Evolutionary conservation across 2,888 invertebrate species (phyloP).

Genomic region (Trichopria drosophilae): DNA sequence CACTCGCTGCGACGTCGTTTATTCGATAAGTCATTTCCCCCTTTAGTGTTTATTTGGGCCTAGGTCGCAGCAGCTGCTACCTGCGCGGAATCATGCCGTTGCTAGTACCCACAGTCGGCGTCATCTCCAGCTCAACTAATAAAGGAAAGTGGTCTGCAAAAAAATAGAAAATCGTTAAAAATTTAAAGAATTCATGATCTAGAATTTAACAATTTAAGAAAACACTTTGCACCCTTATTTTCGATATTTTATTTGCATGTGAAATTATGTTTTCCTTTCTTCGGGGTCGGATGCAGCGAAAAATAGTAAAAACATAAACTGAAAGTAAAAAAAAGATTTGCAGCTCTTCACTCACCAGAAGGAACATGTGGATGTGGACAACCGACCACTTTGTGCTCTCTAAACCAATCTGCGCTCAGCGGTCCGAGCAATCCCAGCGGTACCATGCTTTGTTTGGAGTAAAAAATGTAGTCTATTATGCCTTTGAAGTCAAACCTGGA

Average conservation of each 20-base stretch:
- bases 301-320: neutral
- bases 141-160: slow-evolving; percentile 86
- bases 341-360: slow-evolving; percentile 65
- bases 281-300: too few relatives aligned
- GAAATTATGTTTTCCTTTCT: too few relatives aligned
- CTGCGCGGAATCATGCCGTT: slow-evolving; percentile 84
- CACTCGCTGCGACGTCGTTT: slow-evolving; percentile 12
- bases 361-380: slow-evolving; percentile 98
- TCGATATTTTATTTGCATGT: too few relatives aligned
- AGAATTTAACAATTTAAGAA: neutral
- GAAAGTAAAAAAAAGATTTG: neutral
- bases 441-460: slow-evolving; percentile 92
- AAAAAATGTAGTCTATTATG: slow-evolving; percentile 99
- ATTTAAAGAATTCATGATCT: neutral
- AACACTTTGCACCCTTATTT: too few relatives aligned
- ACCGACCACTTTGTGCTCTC: slow-evolving; percentile 95
- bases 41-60: slow-evolving; percentile 50
- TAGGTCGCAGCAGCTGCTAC: slow-evolving; percentile 67
- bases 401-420: slow-evolving; percentile 88
- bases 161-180: slow-evolving; percentile 28
- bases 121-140: slow-evolving; percentile 87
- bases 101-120: slow-evolving; percentile 73
- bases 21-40: neutral
- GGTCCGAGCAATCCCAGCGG: slow-evolving; percentile 94
- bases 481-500: slow-evolving; percentile 97